Evolutionary conservation across 2,888 invertebrate species (phyloP).

Genomic region (Orthonevra nobilis): DNA sequence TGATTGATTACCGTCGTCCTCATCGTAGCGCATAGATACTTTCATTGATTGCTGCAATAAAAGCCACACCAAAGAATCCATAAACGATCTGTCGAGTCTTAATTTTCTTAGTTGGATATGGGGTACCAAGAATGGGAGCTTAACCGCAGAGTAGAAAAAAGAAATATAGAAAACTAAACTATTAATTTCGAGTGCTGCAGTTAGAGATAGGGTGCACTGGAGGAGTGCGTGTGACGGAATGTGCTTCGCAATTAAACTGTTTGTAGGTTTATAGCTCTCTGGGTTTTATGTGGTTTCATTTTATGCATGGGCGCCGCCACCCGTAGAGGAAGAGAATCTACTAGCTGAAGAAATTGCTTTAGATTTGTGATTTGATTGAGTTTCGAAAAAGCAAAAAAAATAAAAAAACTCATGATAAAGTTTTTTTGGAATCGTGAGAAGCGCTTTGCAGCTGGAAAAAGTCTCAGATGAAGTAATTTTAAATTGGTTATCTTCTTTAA

Average conservation of each 20-base stretch:
- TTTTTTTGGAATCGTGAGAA: too few species aligned
- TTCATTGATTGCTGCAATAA: slow-evolving; percentile 63
- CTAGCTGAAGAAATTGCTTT: slow-evolving; percentile 19
- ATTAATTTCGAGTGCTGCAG: slow-evolving; percentile 43
- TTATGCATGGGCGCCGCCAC: background rate
- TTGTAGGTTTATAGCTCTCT: background rate
- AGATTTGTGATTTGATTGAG: slow-evolving; percentile 30
- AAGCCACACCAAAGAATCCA: slow-evolving; percentile 52
- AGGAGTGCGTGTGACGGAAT: slow-evolving; percentile 59
- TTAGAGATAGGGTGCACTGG: slow-evolving; percentile 23
- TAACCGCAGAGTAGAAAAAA: background rate
- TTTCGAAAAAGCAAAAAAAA: too few species aligned
- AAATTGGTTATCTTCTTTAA: too few species aligned
- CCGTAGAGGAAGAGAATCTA: too few species aligned
- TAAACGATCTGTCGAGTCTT: slow-evolving; percentile 54
- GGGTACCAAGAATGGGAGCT: background rate
- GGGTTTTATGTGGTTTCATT: background rate
- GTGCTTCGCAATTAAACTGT: slow-evolving; percentile 9
- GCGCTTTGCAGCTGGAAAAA: too few species aligned
- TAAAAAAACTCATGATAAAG: too few species aligned
- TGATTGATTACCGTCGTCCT: slow-evolving; percentile 57
- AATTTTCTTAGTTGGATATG: slow-evolving; percentile 13
- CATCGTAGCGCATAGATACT: slow-evolving; percentile 37
- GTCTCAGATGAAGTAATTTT: too few species aligned
- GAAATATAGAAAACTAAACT: slow-evolving; percentile 1